Percentiles rank a stretch among this genome's conserved stretches.
Conservation (phyloP, 2,888 invertebrate species). For the Acronicta leporina region DNA sequence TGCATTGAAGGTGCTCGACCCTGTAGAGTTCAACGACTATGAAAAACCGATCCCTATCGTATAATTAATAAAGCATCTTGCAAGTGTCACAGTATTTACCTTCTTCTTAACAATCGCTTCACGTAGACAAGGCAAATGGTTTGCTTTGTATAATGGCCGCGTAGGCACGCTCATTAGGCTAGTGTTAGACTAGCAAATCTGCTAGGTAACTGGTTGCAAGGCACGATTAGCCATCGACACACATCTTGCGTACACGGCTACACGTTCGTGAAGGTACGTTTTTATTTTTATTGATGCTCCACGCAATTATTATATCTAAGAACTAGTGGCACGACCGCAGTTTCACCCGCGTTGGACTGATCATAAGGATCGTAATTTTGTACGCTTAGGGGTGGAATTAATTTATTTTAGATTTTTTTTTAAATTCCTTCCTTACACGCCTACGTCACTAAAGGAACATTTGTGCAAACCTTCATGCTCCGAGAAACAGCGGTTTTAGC, state of each 20-base stretch:
- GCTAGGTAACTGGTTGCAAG: slow-evolving; percentile 11
- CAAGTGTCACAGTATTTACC: neutral
- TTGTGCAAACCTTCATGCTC: no score
- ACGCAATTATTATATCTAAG: no score
- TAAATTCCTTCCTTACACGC: no score
- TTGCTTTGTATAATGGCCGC: slow-evolving; percentile 23
- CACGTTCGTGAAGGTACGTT: neutral
- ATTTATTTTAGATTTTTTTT: no score
- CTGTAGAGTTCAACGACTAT: neutral
- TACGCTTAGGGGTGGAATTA: no score
- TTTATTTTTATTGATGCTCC: no score
- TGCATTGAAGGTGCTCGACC: neutral
- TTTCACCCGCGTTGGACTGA: no score
- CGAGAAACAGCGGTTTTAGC: no score
- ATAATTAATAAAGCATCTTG: neutral
- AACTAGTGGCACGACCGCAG: no score
- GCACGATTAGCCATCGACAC: slow-evolving; percentile 33
- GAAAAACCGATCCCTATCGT: neutral
- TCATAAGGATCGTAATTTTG: no score
- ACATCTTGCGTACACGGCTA: slow-evolving; percentile 21
- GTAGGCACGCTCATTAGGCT: slow-evolving; percentile 35
- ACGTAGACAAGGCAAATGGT: slow-evolving; percentile 9
- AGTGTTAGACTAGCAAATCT: slow-evolving; percentile 30
- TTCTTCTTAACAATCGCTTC: neutral
- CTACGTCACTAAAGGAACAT: no score